A percentile compares a stretch with the other conserved stretches of the same genome.
phyloP scores from a whole-genome alignment of 2,113 vertebrate species.

The Petaurus breviceps region DNA sequence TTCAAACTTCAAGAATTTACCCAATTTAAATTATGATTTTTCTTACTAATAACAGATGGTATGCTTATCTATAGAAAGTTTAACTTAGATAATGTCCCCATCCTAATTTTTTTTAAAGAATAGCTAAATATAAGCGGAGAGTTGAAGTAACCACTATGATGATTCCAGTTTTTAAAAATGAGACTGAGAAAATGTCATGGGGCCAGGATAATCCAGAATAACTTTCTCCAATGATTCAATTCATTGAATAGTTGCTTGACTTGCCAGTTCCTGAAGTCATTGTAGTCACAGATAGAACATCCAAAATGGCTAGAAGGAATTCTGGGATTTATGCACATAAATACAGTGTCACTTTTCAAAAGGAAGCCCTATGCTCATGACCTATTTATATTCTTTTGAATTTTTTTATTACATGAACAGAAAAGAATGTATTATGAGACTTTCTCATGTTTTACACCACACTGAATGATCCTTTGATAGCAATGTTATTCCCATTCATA shows the following conservation, averaged over 20 bases:
- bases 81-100: neutral
- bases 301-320: slow-evolving; percentile 71
- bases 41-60: slow-evolving; percentile 46
- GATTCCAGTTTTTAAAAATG: slow-evolving; percentile 54
- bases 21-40: slow-evolving; percentile 53
- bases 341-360: slow-evolving; percentile 66
- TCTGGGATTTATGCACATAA: slow-evolving; percentile 67
- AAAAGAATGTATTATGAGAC: slow-evolving; percentile 68
- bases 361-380: slow-evolving; percentile 67
- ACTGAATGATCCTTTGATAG: slow-evolving; percentile 60
- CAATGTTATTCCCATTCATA: slow-evolving; percentile 63
- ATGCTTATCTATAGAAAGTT: neutral
- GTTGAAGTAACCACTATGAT: slow-evolving; percentile 44
- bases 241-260: slow-evolving; percentile 68
- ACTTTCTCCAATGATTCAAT: slow-evolving; percentile 71
- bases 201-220: slow-evolving; percentile 65
- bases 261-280: slow-evolving; percentile 66
- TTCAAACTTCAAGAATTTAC: neutral
- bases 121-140: slow-evolving; percentile 7
- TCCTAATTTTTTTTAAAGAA: slow-evolving; percentile 23
- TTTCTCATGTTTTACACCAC: slow-evolving; percentile 34
- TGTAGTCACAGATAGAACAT: slow-evolving; percentile 69
- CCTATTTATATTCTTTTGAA: slow-evolving; percentile 71
- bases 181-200: slow-evolving; percentile 65
- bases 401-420: slow-evolving; percentile 64